Conservation (phyloP, 2,113 vertebrate species). For the Xenopus borealis region DNA sequence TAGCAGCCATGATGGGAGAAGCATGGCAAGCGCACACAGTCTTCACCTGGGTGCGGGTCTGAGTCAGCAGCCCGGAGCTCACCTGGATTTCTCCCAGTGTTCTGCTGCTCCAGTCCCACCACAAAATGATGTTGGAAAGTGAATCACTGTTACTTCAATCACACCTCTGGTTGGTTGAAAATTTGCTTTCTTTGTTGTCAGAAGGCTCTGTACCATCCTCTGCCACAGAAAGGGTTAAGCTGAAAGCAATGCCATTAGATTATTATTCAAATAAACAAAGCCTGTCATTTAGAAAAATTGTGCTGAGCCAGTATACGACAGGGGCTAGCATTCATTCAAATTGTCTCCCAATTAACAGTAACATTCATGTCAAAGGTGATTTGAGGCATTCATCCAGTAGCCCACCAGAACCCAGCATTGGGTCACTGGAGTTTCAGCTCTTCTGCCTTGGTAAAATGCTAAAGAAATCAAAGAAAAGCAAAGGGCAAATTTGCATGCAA, state of each 20-base stretch:
- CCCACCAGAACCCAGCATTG: conserved; percentile 39
- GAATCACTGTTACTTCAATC: too few species aligned
- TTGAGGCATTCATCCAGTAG: conserved; percentile 47
- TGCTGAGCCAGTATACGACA: conserved; percentile 37
- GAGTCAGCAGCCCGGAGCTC: too few species aligned
- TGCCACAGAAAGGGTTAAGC: neutral
- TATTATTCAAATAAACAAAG: conserved; percentile 27
- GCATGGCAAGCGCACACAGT: too few species aligned
- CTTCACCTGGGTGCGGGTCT: too few species aligned
- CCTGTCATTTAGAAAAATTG: conserved; percentile 43
- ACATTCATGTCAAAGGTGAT: conserved; percentile 57
- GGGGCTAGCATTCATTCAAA: conserved; percentile 50
- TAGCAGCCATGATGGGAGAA: too few species aligned
- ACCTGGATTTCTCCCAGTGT: too few species aligned
- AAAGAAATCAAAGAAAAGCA: conserved; percentile 45
- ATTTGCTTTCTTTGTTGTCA: too few species aligned
- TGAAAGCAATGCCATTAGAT: conserved; percentile 17
- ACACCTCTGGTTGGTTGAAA: too few species aligned
- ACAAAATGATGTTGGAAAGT: too few species aligned
- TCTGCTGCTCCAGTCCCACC: too few species aligned
- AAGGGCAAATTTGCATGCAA: conserved; percentile 52
- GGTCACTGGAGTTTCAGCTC: conserved; percentile 52
- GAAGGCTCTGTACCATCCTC: too few species aligned
- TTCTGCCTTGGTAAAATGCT: conserved; percentile 57
- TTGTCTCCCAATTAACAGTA: conserved; percentile 57